Evolutionary conservation across 1,140 invertebrate genomes (phyloP), one percentile per base, ranked within the genome.

Genomic region (Tribolium castaneum): DNA sequence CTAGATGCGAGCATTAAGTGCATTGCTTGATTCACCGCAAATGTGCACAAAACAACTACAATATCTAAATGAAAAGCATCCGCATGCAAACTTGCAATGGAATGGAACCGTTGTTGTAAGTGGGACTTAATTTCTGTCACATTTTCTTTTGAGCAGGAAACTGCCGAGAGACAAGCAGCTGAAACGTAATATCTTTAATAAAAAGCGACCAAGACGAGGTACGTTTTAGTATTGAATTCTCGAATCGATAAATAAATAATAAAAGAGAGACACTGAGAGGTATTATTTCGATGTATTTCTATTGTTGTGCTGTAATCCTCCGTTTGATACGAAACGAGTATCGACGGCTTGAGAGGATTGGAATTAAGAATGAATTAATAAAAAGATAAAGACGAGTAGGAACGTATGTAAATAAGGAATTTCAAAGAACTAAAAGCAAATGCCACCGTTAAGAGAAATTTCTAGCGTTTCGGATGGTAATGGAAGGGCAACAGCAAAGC

Each of bases 191-290:
- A 66, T 66, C 54, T 59, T 45, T 30, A 22, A 35, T 13, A 12
- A 66, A 66, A 66, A 66, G 14, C 6, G 25, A 12, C 22, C 6
- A 66, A 66, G 1, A 35, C 9, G 59, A 22, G 10, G 51, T 52
- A 35, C 59, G 59, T 13, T 22, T 25, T 30, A 14, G n/a, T 66
- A 66, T 66, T 66, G 59, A 34, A 66, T 34, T 66, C 6, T 5
- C 22, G 22, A 66, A 66, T 66, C 59, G 59, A 66, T 35, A 35
- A 35, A 66, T 66, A 66, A 66, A 35, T 35, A 45, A 45, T 45
- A 45, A 45, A 45, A 45, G 39, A 45, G 39, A 45, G 39, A 45
- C 39, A 45, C 7, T 7, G 39, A 45, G 39, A 45, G 39, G 39
- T 45, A 45, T 45, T 45, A 45, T 45, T 45, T 45, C 39, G 39